Conservation (phyloP, 2,888 invertebrate genomes). For the Trichogramma dendrolimi region DNA sequence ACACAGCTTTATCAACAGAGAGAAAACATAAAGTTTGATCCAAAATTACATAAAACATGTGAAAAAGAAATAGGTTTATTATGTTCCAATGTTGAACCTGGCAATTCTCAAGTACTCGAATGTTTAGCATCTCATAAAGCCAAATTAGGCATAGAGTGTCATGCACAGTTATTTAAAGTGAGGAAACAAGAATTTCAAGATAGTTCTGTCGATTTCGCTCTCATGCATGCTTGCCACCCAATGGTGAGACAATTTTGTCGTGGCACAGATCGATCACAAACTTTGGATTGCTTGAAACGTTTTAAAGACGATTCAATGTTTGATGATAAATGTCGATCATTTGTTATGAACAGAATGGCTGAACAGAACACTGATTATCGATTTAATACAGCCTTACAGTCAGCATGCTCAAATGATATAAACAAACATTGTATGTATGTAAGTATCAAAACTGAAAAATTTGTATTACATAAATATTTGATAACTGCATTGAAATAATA, state of each 20-base stretch:
- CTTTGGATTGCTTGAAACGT: constrained; percentile 74
- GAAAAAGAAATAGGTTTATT: constrained; percentile 69
- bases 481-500: background rate
- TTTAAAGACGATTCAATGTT: constrained; percentile 75
- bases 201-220: constrained; percentile 80
- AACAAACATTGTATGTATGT: constrained; percentile 65
- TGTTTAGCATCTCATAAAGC: constrained; percentile 63
- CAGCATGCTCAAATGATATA: constrained; percentile 78
- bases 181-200: constrained; percentile 82
- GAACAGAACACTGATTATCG: constrained; percentile 88
- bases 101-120: constrained; percentile 67
- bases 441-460: constrained; percentile 52
- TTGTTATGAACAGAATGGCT: constrained; percentile 83
- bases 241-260: constrained; percentile 84
- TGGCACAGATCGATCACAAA: constrained; percentile 61
- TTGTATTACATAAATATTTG: constrained; percentile 8
- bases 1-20: constrained; percentile 89
- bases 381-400: constrained; percentile 79
- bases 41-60: constrained; percentile 78
- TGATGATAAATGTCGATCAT: constrained; percentile 75
- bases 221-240: constrained; percentile 77
- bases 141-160: constrained; percentile 67
- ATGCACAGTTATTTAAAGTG: constrained; percentile 77
- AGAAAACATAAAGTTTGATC: constrained; percentile 83
- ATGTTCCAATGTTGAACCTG: constrained; percentile 67